Evolutionary conservation across 2,113 vertebrate genomes (phyloP), one percentile per base, ranked within the genome.

Genomic region (Hippocampus barbouri): DNA sequence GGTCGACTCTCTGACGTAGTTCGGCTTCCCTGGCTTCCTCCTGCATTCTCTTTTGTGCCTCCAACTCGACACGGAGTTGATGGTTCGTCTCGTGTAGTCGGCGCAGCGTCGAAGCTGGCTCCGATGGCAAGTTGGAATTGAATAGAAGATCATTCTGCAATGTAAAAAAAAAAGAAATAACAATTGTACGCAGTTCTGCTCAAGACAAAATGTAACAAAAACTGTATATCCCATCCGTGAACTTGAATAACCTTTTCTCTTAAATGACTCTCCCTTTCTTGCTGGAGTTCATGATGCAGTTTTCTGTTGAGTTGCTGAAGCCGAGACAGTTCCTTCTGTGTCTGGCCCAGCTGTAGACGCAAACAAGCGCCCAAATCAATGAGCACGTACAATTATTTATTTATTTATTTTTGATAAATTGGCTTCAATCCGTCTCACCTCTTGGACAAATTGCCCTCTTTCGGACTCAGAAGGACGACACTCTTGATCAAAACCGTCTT

Each of bases 1-100:
- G 93, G 85, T 96, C 96, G 0, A 92, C 93, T 85, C 95, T 92
- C 0, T 94, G 93, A 73, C 93, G 92, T 45, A 94, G 84, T 78
- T 96, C 95, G 4, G 92, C 88, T 2, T 95, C 95, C 85, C 93
- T 93, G 72, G 94, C 93, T 85, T 96, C 94, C 49, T 94, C 93
- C 3, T 95, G 94, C 85, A 88, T 94, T 61, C 79, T 92, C 78
- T 91, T 94, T 66, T 94, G 93, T 66, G 90, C 89, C 88, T 95
- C 94, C 79, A 97, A 86, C 85, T 97, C 94, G 1, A 64, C 87
- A 77, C 91, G 93, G 73, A 96, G 94, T 34, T 96, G 94, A 71
- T 91, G 92, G 83, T 95, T 97, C 76, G 94, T 91, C 91, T 92
- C 94, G 83, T 94, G 94, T 80, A 96, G 93, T 76, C 71, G 93